Conservation (phyloP, 2,888 invertebrate genomes). For the Caenorhabditis wallacei region DNA sequence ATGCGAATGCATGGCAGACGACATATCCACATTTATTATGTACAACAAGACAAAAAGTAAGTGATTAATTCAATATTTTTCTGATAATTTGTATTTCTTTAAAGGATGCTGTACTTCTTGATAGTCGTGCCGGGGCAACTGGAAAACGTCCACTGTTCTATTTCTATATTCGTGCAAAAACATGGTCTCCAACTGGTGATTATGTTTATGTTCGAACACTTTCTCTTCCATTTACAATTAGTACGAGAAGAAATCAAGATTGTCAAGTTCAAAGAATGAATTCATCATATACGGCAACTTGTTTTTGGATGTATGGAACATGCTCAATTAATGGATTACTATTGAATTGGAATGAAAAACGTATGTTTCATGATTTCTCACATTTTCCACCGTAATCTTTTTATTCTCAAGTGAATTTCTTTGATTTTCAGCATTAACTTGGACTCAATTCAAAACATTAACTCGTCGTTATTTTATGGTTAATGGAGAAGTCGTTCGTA, state of each 20-base stretch:
- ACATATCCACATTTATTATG: conserved; percentile 82
- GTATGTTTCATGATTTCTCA: too few relatives aligned
- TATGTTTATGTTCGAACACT: conserved; percentile 72
- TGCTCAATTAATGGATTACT: conserved; percentile 76
- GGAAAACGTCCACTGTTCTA: conserved; percentile 83
- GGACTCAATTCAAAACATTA: conserved; percentile 79
- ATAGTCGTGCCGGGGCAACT: conserved; percentile 63
- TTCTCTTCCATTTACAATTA: conserved; percentile 82
- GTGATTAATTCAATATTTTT: not conserved
- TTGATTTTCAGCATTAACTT: conserved; percentile 70
- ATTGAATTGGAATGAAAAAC: conserved; percentile 74
- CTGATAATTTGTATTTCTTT: conserved; percentile 37
- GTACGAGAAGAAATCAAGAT: conserved; percentile 80
- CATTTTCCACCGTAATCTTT: too few relatives aligned
- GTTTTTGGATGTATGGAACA: conserved; percentile 82
- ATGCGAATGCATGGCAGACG: conserved; percentile 76
- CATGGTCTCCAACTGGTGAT: conserved; percentile 70
- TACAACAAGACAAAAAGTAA: conserved; percentile 81
- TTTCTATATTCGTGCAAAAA: conserved; percentile 78
- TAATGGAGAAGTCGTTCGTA: conserved; percentile 78
- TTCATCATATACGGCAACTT: conserved; percentile 83
- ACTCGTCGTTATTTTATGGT: conserved; percentile 76
- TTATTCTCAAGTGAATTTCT: not conserved
- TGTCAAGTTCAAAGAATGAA: conserved; percentile 83
- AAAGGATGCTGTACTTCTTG: conserved; percentile 72